phyloP scores from a whole-genome alignment of 2,113 vertebrate species.

The Siniperca chuatsi region DNA sequence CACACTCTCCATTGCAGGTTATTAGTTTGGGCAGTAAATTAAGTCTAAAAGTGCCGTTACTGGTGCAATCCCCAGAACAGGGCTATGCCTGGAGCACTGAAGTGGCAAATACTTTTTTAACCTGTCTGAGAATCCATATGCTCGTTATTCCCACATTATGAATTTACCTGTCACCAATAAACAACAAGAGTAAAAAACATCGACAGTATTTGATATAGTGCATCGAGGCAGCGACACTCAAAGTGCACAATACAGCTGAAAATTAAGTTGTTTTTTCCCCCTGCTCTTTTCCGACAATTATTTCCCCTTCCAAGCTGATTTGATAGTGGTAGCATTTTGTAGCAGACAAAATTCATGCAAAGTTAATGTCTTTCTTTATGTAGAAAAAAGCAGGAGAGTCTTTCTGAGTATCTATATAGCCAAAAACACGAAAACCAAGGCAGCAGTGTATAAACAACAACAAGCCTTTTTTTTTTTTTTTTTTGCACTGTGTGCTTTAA shows the following conservation, averaged over 20 bases:
- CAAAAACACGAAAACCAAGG: constrained; percentile 21
- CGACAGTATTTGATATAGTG: not conserved
- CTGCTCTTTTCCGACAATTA: not conserved
- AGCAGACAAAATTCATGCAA: constrained; percentile 11
- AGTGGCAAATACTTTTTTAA: constrained; percentile 46
- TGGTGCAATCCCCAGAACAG: constrained; percentile 48
- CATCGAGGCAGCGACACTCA: not conserved
- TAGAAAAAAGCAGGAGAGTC: not conserved
- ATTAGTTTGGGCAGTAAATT: constrained; percentile 73
- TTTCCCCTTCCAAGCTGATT: not conserved
- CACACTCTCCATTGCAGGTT: constrained; percentile 64
- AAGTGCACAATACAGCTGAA: not conserved
- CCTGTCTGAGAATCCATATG: constrained; percentile 12
- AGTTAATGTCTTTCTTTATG: constrained; percentile 1
- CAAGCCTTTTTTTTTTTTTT: not conserved
- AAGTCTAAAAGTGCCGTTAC: constrained; percentile 68
- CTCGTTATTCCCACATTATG: constrained; percentile 13
- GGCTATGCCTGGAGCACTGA: constrained; percentile 32
- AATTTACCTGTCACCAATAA: constrained; percentile 25
- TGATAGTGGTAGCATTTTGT: not conserved
- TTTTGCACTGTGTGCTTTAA: constrained; percentile 6
- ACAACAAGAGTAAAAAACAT: not conserved
- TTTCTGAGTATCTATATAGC: not conserved
- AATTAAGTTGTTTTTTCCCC: not conserved
- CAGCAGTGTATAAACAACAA: constrained; percentile 1